These are phyloP conservation scores for Hystrix cristata DNA, from an alignment of 2,113 vertebrate species.

Conservation along the genomic window DNA sequence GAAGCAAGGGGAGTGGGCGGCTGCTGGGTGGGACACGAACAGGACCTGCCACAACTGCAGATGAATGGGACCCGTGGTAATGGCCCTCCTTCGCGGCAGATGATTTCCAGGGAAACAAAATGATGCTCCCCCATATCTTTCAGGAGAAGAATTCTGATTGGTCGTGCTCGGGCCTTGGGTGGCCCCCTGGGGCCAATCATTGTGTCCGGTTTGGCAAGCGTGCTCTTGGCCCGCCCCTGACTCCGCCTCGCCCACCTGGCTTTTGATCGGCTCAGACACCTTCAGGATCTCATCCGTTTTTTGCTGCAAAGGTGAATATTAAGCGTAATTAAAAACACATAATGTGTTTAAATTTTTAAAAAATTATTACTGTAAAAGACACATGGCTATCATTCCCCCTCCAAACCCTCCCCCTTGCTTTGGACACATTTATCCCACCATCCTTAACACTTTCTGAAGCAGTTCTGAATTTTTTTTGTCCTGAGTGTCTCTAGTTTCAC, in stretches of 20 bases:
- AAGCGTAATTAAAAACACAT: background rate
- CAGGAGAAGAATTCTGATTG: background rate
- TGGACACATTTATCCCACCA: background rate
- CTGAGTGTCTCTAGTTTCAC: background rate
- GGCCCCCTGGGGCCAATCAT: background rate
- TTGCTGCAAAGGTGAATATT: background rate
- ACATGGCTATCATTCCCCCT: background rate
- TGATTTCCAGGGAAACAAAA: background rate
- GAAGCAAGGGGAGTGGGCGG: background rate
- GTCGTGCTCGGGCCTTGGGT: background rate
- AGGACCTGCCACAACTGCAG: background rate
- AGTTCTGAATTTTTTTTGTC: background rate
- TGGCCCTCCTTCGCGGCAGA: background rate
- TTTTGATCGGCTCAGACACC: background rate
- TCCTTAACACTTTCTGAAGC: background rate
- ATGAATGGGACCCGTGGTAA: background rate
- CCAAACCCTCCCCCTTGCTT: background rate
- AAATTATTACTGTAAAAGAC: background rate
- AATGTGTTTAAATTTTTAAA: background rate
- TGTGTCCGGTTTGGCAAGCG: background rate
- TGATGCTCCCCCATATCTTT: rapidly evolving
- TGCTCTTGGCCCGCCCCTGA: background rate
- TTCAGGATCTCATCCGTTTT: background rate
- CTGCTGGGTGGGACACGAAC: background rate
- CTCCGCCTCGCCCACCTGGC: background rate